Base-by-base conservation (phyloP, 2,888 invertebrate species). In the Ochropleura leucogaster region DNA sequence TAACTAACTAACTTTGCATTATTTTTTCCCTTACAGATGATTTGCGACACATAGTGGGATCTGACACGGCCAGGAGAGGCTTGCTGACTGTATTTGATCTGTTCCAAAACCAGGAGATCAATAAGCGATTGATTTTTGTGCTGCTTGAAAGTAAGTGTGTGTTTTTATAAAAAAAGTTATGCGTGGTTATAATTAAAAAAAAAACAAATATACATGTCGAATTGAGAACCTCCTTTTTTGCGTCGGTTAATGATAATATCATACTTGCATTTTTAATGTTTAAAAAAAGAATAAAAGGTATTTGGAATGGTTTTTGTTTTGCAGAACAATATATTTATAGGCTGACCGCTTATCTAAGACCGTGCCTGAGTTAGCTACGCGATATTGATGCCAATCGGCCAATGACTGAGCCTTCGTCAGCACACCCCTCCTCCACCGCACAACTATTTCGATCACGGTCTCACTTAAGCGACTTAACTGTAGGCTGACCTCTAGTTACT, bases 41-140 rank as follows among this genome's bases (percentile, higher is more conserved):
- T 93, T 95, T 99, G 77, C 98, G 98, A 87, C 98, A 98, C 90
- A 98, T 99, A 86, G 98, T 99, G 74, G 99, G 99, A 1, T 98
- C 98, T 62, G 99, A 99, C 90, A 98, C 99, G 4, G 98, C 98
- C 5, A 97, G 98, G 42, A 97, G 98, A 85, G 99, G 99, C 7
- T 96, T 99, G 18, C 95, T 98, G 71, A 97, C 98, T 18, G 97
- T 99, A 46, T 99, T 99, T 92, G 98, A 99, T 90, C 97, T 99
- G 88, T 98, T 99, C 88, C 99, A 99, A 96, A 97, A 98, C 86
- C 98, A 98, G 84, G 97, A 98, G 87, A 97, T 99, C 74, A 99
- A 99, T 94, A 97, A 98, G 90, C 97, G 99, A 88, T 96, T 99
- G 70, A 95, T 98, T 68, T 98, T 98, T 90, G 98, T 99, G 20